Percentiles rank a stretch among this genome's conserved stretches.
Conservation (phyloP, 2,797 vertebrate genomes). For the Chiroxiphia lanceolata region DNA sequence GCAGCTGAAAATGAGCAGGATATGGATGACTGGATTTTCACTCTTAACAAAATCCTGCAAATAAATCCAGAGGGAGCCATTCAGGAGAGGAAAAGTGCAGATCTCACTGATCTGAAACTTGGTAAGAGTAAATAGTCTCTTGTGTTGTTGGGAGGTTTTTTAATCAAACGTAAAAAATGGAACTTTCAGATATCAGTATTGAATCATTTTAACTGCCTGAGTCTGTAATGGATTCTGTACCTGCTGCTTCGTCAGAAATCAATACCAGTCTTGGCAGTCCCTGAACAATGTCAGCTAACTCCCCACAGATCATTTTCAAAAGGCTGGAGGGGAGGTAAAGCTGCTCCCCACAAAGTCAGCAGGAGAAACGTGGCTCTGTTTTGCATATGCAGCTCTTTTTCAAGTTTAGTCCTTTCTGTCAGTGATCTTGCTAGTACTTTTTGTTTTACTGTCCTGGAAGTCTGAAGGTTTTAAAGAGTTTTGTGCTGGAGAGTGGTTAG, state of each 20-base stretch:
- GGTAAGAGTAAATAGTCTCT: constrained; percentile 75
- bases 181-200: not conserved
- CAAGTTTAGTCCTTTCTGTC: not conserved
- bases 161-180: not conserved
- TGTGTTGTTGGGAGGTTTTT: not conserved
- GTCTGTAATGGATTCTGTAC: not conserved
- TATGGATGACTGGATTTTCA: constrained; percentile 99
- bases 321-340: not conserved
- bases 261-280: not conserved
- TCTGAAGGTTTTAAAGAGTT: not conserved
- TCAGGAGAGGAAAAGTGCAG: constrained; percentile 89
- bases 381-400: not conserved
- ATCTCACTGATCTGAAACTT: constrained; percentile 89
- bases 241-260: not conserved
- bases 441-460: not conserved
- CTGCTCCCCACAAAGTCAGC: constrained; percentile 6
- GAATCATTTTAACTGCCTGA: not conserved
- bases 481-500: not conserved
- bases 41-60: constrained; percentile 94
- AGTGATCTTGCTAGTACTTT: not conserved
- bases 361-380: not conserved
- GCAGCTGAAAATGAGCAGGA: constrained; percentile 96
- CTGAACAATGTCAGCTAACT: not conserved
- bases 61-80: constrained; percentile 88
- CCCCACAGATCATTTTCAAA: not conserved